Evolutionary conservation across 2,888 invertebrate genomes (phyloP).

Genomic region (Apocheima hispidaria): DNA sequence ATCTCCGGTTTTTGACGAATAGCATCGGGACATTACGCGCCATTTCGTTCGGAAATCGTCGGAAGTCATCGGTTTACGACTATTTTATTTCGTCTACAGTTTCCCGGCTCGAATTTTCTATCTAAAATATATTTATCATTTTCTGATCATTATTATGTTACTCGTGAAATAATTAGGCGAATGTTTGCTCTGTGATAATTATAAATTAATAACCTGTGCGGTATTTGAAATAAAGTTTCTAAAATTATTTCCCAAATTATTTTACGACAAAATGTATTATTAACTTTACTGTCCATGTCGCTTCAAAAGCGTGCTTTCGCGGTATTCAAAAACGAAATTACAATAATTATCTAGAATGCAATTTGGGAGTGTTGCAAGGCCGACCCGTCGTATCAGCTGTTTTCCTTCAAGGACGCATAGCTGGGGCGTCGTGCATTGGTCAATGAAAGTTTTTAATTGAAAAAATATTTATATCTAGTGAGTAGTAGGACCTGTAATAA

Average conservation of each 20-base stretch:
- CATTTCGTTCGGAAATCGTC: slow-evolving; percentile 36
- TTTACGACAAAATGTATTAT: neutral
- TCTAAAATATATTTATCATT: slow-evolving; percentile 26
- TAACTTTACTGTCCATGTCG: slow-evolving; percentile 14
- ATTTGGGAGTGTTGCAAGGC: slow-evolving; percentile 57
- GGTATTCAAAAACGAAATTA: slow-evolving; percentile 58
- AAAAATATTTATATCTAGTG: neutral
- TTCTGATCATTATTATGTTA: no score
- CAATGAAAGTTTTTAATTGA: neutral
- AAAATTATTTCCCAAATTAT: slow-evolving; percentile 14
- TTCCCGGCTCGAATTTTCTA: slow-evolving; percentile 35
- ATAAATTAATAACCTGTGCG: no score
- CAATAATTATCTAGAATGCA: slow-evolving; percentile 80
- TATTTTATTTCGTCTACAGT: slow-evolving; percentile 46
- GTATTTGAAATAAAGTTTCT: no score
- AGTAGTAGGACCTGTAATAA: no score
- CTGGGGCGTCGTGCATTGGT: neutral
- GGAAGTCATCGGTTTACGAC: slow-evolving; percentile 59
- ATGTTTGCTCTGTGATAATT: no score
- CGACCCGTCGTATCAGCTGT: slow-evolving; percentile 32
- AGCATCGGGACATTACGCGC: slow-evolving; percentile 51
- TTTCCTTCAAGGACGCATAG: slow-evolving; percentile 25
- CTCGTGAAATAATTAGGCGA: no score
- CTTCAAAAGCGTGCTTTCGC: slow-evolving; percentile 10
- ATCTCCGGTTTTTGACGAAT: slow-evolving; percentile 63